Conservation (phyloP, 1,140 invertebrate species). For the Cryptotermes secundus region DNA sequence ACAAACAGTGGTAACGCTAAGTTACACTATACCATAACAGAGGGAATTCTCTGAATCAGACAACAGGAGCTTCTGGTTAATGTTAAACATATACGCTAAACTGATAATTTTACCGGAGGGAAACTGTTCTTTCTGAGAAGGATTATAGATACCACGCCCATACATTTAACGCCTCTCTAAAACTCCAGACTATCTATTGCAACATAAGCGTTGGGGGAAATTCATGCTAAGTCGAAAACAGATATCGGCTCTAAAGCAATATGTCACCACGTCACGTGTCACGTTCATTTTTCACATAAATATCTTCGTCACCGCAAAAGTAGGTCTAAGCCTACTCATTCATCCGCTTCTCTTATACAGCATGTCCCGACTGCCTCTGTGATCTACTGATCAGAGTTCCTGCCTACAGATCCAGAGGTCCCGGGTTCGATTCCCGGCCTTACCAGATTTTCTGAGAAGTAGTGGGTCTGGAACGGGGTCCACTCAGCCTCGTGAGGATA, state of each 20-base stretch:
- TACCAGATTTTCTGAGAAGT: no score
- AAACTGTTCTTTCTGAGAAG: background rate
- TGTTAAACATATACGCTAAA: background rate
- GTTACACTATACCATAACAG: background rate
- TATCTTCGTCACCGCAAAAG: background rate
- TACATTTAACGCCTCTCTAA: background rate
- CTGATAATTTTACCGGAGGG: background rate
- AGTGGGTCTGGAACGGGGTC: no score
- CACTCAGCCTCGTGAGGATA: no score
- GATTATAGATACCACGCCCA: background rate
- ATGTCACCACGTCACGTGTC: background rate
- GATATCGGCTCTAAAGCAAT: background rate
- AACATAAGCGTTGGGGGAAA: background rate
- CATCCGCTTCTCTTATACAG: background rate
- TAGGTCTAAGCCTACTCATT: background rate
- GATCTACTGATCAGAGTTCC: no score
- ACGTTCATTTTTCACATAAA: background rate
- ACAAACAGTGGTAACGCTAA: background rate
- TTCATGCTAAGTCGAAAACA: background rate
- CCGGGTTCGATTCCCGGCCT: no score
- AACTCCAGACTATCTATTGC: background rate
- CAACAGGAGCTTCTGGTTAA: background rate
- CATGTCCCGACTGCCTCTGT: no score
- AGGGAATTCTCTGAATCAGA: background rate
- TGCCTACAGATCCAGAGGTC: no score